Evolutionary conservation across 2,797 vertebrate species (phyloP).

Genomic region (Oreochromis mossambicus): DNA sequence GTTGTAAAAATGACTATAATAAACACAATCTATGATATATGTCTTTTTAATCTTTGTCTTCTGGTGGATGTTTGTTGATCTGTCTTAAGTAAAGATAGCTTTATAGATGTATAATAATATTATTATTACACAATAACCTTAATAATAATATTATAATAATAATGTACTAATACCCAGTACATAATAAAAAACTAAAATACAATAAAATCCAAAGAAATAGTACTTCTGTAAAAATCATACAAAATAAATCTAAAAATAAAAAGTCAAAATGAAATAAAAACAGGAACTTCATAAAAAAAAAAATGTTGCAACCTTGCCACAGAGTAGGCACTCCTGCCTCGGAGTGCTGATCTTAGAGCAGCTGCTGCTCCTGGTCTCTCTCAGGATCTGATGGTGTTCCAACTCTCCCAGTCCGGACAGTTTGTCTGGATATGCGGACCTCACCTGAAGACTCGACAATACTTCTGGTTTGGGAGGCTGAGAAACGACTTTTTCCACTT

Average conservation of each 20-base stretch:
- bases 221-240: background rate
- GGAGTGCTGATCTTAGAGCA: constrained; percentile 5
- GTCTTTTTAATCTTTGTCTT: background rate
- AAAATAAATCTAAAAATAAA: background rate
- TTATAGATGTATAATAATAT: background rate
- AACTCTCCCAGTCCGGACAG: background rate
- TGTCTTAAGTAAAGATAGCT: background rate
- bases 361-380: constrained; percentile 26
- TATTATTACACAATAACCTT: background rate
- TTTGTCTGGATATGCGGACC: constrained; percentile 34
- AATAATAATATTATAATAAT: background rate
- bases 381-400: constrained; percentile 14
- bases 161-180: background rate
- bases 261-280: background rate
- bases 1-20: background rate
- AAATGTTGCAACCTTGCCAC: constrained; percentile 55
- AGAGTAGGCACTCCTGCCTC: constrained; percentile 54
- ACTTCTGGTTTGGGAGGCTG: background rate
- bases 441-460: constrained; percentile 1
- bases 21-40: background rate
- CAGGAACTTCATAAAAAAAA: background rate
- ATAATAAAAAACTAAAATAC: background rate
- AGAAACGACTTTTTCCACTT: background rate
- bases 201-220: background rate
- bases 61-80: background rate